These are phyloP conservation scores for Chamaetylas fuelleborni DNA, from an alignment of 2,113 vertebrate species.

Conservation along the genomic window DNA sequence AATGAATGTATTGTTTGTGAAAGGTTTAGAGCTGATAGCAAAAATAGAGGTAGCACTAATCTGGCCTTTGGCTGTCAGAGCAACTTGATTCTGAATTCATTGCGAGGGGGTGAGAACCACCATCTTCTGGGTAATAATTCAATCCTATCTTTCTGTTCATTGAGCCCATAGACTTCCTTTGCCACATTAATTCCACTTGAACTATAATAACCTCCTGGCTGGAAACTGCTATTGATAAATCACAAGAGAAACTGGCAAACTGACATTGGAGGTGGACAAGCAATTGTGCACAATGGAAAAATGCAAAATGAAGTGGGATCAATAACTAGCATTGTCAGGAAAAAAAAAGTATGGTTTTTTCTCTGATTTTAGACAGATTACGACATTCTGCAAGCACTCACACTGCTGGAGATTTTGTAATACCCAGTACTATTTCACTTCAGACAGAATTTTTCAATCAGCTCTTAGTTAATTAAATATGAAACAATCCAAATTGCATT, in stretches of 20 bases:
- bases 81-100: constrained; percentile 53
- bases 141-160: constrained; percentile 48
- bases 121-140: constrained; percentile 48
- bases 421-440: neutral
- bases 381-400: neutral
- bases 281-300: constrained; percentile 16
- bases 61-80: constrained; percentile 49
- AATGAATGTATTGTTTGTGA: constrained; percentile 36
- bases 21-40: constrained; percentile 35
- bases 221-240: constrained; percentile 25
- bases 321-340: neutral
- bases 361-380: neutral
- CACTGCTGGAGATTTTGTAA: neutral
- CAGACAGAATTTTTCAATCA: constrained; percentile 29
- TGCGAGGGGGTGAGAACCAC: neutral
- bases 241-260: constrained; percentile 20
- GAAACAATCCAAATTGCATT: constrained; percentile 21
- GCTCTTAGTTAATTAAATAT: constrained; percentile 31
- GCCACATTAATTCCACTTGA: constrained; percentile 46
- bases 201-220: constrained; percentile 41
- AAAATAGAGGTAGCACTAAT: constrained; percentile 44
- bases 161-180: constrained; percentile 32
- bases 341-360: neutral
- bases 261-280: neutral
- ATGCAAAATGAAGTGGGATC: neutral